phyloP scores from a whole-genome alignment of 1,140 invertebrate genomes.

The Oscheius sp. region DNA sequence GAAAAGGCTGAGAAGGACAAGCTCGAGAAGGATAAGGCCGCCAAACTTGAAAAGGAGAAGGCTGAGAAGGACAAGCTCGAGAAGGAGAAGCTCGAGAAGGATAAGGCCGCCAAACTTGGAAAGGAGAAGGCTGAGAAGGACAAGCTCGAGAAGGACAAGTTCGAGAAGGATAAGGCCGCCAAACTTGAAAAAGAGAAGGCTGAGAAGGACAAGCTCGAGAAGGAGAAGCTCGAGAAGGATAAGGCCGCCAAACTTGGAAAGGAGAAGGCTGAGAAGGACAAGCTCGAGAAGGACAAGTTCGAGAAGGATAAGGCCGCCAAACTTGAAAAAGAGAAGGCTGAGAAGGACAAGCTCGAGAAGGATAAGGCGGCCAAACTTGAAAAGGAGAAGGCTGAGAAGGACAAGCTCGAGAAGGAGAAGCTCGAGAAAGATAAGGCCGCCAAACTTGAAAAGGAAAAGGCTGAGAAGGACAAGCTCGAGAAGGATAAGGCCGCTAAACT shows the following conservation, averaged over 20 bases:
- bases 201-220: not conserved
- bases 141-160: not conserved
- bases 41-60: conserved; percentile 5
- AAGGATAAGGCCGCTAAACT: not conserved
- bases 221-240: not conserved
- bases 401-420: not conserved
- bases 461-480: not conserved
- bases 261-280: not conserved
- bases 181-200: not conserved
- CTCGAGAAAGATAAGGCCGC: not conserved
- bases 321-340: conserved; percentile 1
- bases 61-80: conserved; percentile 1
- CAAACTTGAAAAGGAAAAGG: conserved; percentile 5
- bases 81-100: conserved; percentile 2
- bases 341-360: not conserved
- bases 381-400: conserved; percentile 1
- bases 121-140: not conserved
- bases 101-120: not conserved
- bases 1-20: conserved; percentile 1
- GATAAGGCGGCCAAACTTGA: not conserved
- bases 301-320: conserved; percentile 6
- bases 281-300: not conserved
- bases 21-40: not conserved
- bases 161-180: not conserved
- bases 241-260: conserved; percentile 6